These are phyloP conservation scores for Saturnia japonica DNA, from an alignment of 2,888 invertebrate genomes.

Conservation along the genomic window DNA sequence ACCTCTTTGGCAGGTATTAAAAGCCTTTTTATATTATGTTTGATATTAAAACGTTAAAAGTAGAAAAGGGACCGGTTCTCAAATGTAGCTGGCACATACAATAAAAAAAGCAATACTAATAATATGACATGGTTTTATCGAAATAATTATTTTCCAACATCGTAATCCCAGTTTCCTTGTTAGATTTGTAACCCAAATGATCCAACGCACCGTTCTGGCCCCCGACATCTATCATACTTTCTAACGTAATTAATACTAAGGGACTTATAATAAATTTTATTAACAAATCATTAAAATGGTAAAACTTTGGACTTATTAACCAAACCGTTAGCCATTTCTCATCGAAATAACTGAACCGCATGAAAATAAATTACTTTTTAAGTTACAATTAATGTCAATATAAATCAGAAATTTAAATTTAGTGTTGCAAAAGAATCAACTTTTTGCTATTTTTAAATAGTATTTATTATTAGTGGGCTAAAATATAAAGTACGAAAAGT, in stretches of 20 bases:
- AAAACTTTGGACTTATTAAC: background rate
- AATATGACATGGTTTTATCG: background rate
- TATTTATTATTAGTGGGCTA: too few relatives aligned
- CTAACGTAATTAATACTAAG: background rate
- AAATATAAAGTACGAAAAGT: too few relatives aligned
- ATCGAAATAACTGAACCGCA: background rate
- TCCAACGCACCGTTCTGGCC: background rate
- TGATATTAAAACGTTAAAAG: too few relatives aligned
- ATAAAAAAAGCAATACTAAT: too few relatives aligned
- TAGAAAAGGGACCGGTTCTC: too few relatives aligned
- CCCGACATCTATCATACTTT: background rate
- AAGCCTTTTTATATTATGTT: too few relatives aligned
- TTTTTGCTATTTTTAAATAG: background rate
- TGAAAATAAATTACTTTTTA: conserved; percentile 5
- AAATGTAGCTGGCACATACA: too few relatives aligned
- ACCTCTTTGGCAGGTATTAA: too few relatives aligned
- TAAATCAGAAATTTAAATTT: background rate
- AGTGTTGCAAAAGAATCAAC: background rate
- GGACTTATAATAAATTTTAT: background rate
- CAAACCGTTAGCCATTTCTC: background rate
- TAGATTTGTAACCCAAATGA: background rate
- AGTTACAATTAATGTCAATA: background rate
- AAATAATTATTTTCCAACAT: background rate
- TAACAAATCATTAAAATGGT: background rate
- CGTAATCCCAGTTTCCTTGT: background rate